phyloP scores from a whole-genome alignment of 2,888 invertebrate genomes.

The Liopterus haemorrhoidalis region DNA sequence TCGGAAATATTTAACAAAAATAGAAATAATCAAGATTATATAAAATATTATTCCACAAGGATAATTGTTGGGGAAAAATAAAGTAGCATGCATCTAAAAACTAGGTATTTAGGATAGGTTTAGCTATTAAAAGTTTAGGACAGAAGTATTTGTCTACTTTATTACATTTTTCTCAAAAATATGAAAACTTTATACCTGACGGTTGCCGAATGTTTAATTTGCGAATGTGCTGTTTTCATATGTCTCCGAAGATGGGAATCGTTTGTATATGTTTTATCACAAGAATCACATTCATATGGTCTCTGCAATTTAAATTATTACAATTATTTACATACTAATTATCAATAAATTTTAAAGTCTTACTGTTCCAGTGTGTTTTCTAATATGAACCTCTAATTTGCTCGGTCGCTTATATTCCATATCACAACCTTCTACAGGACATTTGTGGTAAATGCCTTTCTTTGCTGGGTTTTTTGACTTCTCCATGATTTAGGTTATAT shows the following conservation, averaged over 20 bases:
- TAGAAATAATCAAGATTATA: too few species aligned
- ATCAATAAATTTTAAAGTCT: not conserved
- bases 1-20: too few species aligned
- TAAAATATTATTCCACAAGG: too few species aligned
- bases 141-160: too few species aligned
- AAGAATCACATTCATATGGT: slow-evolving; percentile 54
- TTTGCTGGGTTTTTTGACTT: slow-evolving; percentile 1
- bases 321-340: not conserved
- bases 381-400: slow-evolving; percentile 12
- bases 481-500: not conserved
- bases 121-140: too few species aligned
- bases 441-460: too few species aligned
- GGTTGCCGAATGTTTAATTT: too few species aligned
- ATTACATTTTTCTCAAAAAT: too few species aligned
- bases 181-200: too few species aligned
- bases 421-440: slow-evolving; percentile 15
- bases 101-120: too few species aligned
- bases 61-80: too few species aligned
- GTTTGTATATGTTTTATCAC: slow-evolving; percentile 56
- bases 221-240: slow-evolving; percentile 45
- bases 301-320: slow-evolving; percentile 43
- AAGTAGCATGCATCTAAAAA: too few species aligned
- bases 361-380: slow-evolving; percentile 18
- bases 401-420: slow-evolving; percentile 11
- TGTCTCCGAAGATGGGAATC: slow-evolving; percentile 59